Percentiles rank a stretch among this genome's conserved stretches.
phyloP scores from a whole-genome alignment of 2,888 invertebrate genomes.

The Mesochorus sp. region DNA sequence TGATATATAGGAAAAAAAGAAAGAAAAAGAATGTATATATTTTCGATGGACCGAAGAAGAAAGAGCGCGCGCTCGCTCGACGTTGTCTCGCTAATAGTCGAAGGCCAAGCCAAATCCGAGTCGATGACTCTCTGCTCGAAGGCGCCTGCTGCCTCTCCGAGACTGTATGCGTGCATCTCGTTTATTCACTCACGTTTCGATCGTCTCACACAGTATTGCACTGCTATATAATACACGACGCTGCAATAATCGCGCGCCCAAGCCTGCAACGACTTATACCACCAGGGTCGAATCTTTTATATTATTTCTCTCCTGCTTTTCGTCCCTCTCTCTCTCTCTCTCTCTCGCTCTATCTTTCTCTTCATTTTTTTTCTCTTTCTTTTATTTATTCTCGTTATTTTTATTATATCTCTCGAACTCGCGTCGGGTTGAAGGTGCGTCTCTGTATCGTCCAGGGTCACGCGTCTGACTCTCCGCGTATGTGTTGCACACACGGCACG shows the following conservation, averaged over 20 bases:
- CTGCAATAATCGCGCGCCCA: too few relatives aligned
- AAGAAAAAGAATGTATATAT: too few relatives aligned
- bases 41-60: constrained; percentile 6
- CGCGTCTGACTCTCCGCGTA: constrained; percentile 27
- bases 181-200: constrained; percentile 46
- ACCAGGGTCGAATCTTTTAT: constrained; percentile 57
- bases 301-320: constrained; percentile 38
- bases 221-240: constrained; percentile 57
- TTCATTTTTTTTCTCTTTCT: constrained; percentile 7
- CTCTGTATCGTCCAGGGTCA: constrained; percentile 57
- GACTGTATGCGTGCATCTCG: constrained; percentile 26
- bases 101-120: constrained; percentile 74
- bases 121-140: constrained; percentile 72
- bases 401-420: constrained; percentile 49
- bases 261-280: constrained; percentile 54
- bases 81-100: constrained; percentile 70
- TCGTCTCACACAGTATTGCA: constrained; percentile 35
- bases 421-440: constrained; percentile 62
- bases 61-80: constrained; percentile 28
- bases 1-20: too few relatives aligned
- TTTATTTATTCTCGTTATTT: neutral
- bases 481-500: constrained; percentile 18
- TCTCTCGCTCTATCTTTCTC: constrained; percentile 4
- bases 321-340: constrained; percentile 20
- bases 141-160: constrained; percentile 54